Percentiles rank a stretch among this genome's conserved stretches.
These are phyloP conservation scores for Ficedula albicollis DNA, from an alignment of 2,797 vertebrate genomes.

Conservation along the genomic window DNA sequence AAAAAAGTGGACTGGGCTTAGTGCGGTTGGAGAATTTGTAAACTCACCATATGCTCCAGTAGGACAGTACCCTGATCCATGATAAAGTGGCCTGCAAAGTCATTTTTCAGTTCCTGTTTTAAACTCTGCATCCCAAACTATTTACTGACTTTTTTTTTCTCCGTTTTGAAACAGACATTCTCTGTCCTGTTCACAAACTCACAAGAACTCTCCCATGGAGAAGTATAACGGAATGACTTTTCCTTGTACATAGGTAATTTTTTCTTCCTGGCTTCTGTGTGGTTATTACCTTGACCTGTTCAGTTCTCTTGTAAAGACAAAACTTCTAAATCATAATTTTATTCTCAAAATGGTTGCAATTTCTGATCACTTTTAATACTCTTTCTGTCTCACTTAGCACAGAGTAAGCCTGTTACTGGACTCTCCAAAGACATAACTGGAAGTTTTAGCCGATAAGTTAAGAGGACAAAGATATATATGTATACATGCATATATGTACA, in stretches of 20 bases:
- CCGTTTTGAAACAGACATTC: neutral
- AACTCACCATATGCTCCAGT: neutral
- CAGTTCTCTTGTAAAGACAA: neutral
- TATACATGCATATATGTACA: neutral
- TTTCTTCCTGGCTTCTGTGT: neutral
- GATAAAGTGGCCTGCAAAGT: neutral
- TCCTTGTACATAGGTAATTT: neutral
- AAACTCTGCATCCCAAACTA: neutral
- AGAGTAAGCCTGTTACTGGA: neutral
- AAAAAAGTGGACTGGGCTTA: accelerated
- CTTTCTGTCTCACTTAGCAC: neutral
- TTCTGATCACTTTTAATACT: neutral
- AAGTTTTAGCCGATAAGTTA: neutral
- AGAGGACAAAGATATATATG: neutral
- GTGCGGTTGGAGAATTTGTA: neutral
- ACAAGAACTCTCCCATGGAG: neutral
- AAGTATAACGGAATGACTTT: neutral
- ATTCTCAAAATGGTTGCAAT: neutral
- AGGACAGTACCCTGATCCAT: neutral
- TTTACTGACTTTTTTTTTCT: neutral
- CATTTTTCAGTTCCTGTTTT: neutral
- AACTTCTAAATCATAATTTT: neutral
- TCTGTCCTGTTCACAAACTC: neutral
- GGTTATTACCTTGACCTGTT: neutral
- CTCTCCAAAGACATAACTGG: neutral